Percentiles rank a stretch among this genome's conserved stretches.
These are phyloP conservation scores for Poicephalus gulielmi DNA, from an alignment of 2,113 vertebrate species.

Conservation along the genomic window DNA sequence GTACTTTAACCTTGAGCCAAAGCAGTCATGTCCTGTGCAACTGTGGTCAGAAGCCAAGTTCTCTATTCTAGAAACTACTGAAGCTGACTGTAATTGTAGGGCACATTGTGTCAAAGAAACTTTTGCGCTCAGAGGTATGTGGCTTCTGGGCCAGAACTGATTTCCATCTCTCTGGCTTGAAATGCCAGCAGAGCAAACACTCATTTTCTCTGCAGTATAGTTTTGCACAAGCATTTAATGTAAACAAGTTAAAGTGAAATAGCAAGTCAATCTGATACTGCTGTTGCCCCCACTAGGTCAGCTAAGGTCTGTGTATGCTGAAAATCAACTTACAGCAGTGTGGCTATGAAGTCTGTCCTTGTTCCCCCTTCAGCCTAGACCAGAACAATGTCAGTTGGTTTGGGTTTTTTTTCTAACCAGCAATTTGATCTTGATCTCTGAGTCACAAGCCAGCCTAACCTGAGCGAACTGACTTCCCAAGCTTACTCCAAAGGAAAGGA, in stretches of 20 bases:
- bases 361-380: not conserved
- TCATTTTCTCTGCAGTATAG: not conserved
- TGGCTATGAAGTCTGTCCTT: not conserved
- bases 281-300: not conserved
- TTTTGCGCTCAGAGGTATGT: not conserved
- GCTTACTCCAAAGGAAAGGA: not conserved
- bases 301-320: not conserved
- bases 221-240: not conserved
- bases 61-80: not conserved
- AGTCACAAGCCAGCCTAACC: not conserved
- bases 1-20: slow-evolving; percentile 17
- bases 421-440: not conserved
- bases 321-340: not conserved
- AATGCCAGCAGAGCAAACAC: not conserved
- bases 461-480: not conserved
- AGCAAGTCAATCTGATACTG: not conserved
- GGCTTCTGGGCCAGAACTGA: slow-evolving; percentile 3
- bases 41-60: slow-evolving; percentile 23
- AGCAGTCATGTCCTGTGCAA: not conserved
- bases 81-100: slow-evolving; percentile 1
- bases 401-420: not conserved
- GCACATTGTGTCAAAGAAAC: not conserved
- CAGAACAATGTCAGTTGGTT: not conserved
- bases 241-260: not conserved
- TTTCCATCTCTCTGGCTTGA: slow-evolving; percentile 29